Evolutionary conservation across 1,140 invertebrate genomes (phyloP).

Genomic region (Steinernema feltiae): DNA sequence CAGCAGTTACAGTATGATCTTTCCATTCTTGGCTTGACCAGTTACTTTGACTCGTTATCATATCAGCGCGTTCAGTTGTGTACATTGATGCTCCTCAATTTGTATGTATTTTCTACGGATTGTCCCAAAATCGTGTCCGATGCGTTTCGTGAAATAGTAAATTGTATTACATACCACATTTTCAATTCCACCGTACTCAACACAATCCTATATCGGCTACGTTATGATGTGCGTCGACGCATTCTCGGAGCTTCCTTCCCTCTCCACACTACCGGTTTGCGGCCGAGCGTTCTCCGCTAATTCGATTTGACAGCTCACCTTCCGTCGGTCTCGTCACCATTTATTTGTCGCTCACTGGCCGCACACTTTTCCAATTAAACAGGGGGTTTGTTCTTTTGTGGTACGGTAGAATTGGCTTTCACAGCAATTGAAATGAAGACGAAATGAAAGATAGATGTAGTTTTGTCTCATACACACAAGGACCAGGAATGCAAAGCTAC

Average conservation of each 20-base stretch:
- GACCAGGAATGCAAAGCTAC: too few relatives aligned
- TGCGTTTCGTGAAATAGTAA: background rate
- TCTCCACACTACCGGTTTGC: conserved; percentile 7
- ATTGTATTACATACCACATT: background rate
- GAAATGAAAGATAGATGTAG: too few relatives aligned
- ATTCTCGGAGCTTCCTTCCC: conserved; percentile 10
- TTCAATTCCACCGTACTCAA: background rate
- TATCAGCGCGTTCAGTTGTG: background rate
- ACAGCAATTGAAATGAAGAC: too few relatives aligned
- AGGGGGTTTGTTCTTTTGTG: background rate
- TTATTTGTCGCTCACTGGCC: background rate
- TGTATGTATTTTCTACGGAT: background rate
- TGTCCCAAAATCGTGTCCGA: background rate
- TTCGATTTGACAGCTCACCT: conserved; percentile 15
- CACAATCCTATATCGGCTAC: background rate
- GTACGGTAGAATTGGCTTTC: background rate
- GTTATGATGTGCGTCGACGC: conserved; percentile 3
- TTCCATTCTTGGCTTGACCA: background rate
- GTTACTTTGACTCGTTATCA: background rate
- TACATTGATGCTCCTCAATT: background rate
- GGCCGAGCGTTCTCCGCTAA: background rate
- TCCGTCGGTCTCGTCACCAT: conserved; percentile 8
- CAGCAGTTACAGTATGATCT: background rate
- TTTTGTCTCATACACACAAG: too few relatives aligned
- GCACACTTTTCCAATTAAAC: conserved; percentile 8